Conservation (phyloP, 2,888 invertebrate species). For the Elysia crispata region DNA sequence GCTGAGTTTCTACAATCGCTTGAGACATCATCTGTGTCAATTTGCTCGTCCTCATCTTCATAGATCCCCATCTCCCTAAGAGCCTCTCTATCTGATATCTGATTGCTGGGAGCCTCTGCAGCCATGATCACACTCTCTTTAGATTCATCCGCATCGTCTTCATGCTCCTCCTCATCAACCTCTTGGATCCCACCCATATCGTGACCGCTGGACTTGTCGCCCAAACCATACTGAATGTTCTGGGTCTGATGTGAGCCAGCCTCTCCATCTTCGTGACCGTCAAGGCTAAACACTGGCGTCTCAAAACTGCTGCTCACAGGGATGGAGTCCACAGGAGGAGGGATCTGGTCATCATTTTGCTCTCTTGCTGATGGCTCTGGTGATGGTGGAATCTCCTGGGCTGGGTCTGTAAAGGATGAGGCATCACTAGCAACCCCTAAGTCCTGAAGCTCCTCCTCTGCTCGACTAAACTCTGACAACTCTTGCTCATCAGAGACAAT, state of each 20-base stretch:
- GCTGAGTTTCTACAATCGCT: constrained; percentile 40
- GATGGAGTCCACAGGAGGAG: constrained; percentile 6
- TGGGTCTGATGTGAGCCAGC: constrained; percentile 40
- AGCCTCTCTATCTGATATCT: constrained; percentile 29
- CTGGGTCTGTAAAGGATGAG: constrained; percentile 40
- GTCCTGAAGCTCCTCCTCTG: constrained; percentile 34
- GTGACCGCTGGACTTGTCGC: constrained; percentile 45
- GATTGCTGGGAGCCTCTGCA: neutral
- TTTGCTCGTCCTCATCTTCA: constrained; percentile 63
- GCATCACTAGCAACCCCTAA: constrained; percentile 20
- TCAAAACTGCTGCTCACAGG: constrained; percentile 36
- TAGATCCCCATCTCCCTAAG: constrained; percentile 56
- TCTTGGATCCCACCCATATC: constrained; percentile 57
- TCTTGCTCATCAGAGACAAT: constrained; percentile 37
- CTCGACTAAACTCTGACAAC: constrained; percentile 11
- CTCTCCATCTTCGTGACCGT: constrained; percentile 34
- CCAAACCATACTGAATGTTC: constrained; percentile 57
- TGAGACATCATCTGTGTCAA: constrained; percentile 37
- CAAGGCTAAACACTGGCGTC: constrained; percentile 46
- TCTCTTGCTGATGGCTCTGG: constrained; percentile 50
- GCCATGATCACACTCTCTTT: constrained; percentile 41
- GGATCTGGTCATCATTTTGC: constrained; percentile 36
- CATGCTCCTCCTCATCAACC: constrained; percentile 53
- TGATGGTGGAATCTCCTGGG: constrained; percentile 49
- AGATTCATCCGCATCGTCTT: constrained; percentile 52